These are phyloP conservation scores for Lepidurus packardi DNA, from an alignment of 1,140 invertebrate species.

Conservation along the genomic window DNA sequence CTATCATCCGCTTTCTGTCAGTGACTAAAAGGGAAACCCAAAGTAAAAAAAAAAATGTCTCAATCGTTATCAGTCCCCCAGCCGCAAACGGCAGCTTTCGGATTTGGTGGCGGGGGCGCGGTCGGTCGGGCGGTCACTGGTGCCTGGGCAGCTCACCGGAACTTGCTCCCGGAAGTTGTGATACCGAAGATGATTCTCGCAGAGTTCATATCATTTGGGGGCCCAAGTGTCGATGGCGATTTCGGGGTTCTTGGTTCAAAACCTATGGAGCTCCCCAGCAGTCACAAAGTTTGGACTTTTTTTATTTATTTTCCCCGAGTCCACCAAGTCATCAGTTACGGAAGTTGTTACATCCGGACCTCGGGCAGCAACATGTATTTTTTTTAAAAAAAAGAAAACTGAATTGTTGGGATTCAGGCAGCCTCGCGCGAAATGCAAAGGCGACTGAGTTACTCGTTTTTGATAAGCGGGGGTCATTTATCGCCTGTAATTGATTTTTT, in stretches of 20 bases:
- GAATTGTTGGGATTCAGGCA: background rate
- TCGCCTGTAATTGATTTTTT: no score
- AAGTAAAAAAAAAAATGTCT: background rate
- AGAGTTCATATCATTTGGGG: background rate
- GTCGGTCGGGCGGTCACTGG: background rate
- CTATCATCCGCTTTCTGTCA: background rate
- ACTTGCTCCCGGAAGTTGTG: background rate
- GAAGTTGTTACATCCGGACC: background rate
- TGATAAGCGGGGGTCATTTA: no score
- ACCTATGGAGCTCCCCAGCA: background rate
- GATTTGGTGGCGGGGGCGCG: background rate
- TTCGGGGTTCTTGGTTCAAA: background rate
- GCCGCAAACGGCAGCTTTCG: background rate
- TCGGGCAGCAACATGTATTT: background rate
- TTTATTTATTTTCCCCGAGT: background rate
- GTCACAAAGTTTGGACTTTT: background rate
- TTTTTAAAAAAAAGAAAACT: background rate
- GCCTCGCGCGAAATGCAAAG: background rate
- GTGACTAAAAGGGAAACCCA: background rate
- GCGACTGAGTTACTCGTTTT: background rate
- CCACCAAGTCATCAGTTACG: background rate
- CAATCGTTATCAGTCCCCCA: background rate
- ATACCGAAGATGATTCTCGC: background rate
- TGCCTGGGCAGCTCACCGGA: background rate
- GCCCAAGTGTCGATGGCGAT: background rate